Evolutionary conservation across 2,113 vertebrate genomes (phyloP).

Genomic region (Vulpes vulpes): DNA sequence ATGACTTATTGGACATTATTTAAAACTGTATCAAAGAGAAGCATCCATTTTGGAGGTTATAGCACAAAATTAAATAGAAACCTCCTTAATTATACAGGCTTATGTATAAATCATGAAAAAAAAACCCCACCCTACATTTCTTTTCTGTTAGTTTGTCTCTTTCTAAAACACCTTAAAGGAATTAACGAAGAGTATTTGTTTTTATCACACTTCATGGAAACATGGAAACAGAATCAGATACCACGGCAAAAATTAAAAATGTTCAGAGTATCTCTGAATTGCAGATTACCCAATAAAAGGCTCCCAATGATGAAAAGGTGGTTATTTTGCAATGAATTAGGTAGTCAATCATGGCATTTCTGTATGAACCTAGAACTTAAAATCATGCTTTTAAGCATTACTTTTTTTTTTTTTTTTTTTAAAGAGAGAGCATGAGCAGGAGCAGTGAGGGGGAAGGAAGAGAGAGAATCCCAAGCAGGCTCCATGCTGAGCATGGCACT

Average conservation of each 20-base stretch:
- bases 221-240: slow-evolving; percentile 47
- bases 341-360: neutral
- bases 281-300: neutral
- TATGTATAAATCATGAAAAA: neutral
- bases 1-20: neutral
- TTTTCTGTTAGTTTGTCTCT: slow-evolving; percentile 30
- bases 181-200: slow-evolving; percentile 48
- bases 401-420: neutral
- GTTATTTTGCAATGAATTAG: neutral
- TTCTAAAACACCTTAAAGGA: slow-evolving; percentile 57
- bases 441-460: neutral
- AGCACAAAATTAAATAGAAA: slow-evolving; percentile 36
- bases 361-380: slow-evolving; percentile 1
- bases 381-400: slow-evolving; percentile 31
- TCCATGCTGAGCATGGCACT: neutral
- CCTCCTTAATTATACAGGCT: neutral
- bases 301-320: neutral
- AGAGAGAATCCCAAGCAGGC: neutral
- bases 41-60: slow-evolving; percentile 14
- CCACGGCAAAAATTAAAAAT: neutral
- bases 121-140: neutral
- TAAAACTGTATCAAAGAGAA: slow-evolving; percentile 56
- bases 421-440: neutral
- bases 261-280: slow-evolving; percentile 6
- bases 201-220: slow-evolving; percentile 2